Evolutionary conservation across 1,140 invertebrate genomes (phyloP).

Genomic region (Hylaeus anthracinus): DNA sequence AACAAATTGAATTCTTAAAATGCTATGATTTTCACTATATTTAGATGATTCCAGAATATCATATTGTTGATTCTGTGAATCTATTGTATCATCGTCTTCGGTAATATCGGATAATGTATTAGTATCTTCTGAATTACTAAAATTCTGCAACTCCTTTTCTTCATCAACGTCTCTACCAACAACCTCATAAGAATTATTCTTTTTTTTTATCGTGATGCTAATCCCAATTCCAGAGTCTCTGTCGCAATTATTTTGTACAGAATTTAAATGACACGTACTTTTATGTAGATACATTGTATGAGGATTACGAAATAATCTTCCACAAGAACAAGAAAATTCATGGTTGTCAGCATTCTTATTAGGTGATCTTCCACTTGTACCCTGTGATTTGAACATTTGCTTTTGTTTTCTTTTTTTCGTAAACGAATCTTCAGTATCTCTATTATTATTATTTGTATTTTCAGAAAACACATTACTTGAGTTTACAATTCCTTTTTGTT

Average conservation of each 20-base stretch:
- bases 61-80: not conserved
- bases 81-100: constrained; percentile 8
- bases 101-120: constrained; percentile 46
- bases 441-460: not conserved
- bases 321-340: constrained; percentile 66
- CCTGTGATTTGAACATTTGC: not conserved
- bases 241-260: constrained; percentile 64
- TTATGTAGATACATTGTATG: constrained; percentile 72
- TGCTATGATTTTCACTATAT: constrained; percentile 68
- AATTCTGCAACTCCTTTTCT: constrained; percentile 43
- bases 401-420: not conserved
- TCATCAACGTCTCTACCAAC: constrained; percentile 68
- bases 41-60: constrained; percentile 19
- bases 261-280: constrained; percentile 59
- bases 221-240: constrained; percentile 74
- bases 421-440: not conserved
- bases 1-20: constrained; percentile 63
- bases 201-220: constrained; percentile 79
- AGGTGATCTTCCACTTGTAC: not conserved
- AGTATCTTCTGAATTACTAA: constrained; percentile 25
- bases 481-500: not conserved
- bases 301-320: constrained; percentile 71
- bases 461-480: not conserved
- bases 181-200: constrained; percentile 77
- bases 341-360: not conserved